These are phyloP conservation scores for Tachina fera DNA, from an alignment of 2,888 invertebrate genomes.

Conservation along the genomic window DNA sequence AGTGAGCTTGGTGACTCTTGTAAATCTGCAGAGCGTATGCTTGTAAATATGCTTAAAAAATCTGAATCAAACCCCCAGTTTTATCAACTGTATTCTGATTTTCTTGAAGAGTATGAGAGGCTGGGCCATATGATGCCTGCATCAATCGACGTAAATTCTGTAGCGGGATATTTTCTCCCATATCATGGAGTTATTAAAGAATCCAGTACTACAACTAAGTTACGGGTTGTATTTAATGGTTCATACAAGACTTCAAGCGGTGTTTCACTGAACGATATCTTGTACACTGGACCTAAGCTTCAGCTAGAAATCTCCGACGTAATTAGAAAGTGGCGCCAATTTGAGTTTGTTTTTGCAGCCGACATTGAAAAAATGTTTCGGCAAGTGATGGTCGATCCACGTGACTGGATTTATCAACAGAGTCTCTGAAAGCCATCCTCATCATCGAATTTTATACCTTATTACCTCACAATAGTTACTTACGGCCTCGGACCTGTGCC, in stretches of 20 bases:
- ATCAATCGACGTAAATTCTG: too few relatives aligned
- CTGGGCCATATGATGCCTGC: too few relatives aligned
- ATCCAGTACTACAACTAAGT: conserved; percentile 37
- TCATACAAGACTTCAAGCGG: conserved; percentile 50
- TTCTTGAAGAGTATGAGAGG: too few relatives aligned
- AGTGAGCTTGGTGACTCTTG: conserved; percentile 6
- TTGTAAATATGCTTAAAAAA: conserved; percentile 5
- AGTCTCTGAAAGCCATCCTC: conserved; percentile 8
- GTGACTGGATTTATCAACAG: conserved; percentile 21
- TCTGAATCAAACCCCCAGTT: conserved; percentile 1
- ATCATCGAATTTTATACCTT: background rate
- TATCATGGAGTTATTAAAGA: conserved; percentile 35
- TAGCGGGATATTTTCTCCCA: background rate
- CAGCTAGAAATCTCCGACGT: conserved; percentile 49
- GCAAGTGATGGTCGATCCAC: conserved; percentile 14
- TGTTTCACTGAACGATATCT: too few relatives aligned
- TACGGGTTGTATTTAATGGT: conserved; percentile 47
- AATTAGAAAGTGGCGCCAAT: conserved; percentile 35
- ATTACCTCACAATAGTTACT: conserved; percentile 26
- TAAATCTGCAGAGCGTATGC: conserved; percentile 16
- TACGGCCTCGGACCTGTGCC: conserved; percentile 28
- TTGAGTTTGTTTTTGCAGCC: conserved; percentile 48
- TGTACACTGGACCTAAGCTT: background rate
- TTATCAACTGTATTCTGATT: too few relatives aligned
- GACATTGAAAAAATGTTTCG: conserved; percentile 59